phyloP scores from a whole-genome alignment of 2,888 invertebrate genomes.

The Apotomis turbidana region DNA sequence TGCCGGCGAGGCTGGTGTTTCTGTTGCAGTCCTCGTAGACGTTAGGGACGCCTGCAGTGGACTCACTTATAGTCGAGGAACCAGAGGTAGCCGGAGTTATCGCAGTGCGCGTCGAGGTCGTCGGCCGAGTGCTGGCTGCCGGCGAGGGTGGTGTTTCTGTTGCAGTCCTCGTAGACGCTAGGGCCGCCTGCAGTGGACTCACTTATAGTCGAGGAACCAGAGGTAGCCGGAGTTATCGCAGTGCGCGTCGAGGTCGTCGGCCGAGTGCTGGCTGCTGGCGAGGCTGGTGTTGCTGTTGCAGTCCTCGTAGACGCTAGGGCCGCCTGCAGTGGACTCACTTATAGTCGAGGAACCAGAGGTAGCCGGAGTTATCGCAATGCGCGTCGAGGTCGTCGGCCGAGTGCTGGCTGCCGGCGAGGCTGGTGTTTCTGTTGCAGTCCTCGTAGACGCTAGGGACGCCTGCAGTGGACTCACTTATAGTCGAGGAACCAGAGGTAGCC shows the following conservation, averaged over 20 bases:
- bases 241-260: conserved; percentile 40
- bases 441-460: conserved; percentile 62
- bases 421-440: conserved; percentile 82
- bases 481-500: too few relatives aligned
- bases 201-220: conserved; percentile 96
- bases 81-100: conserved; percentile 89
- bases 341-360: conserved; percentile 96
- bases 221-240: conserved; percentile 84
- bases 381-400: conserved; percentile 54
- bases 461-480: too few relatives aligned
- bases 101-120: too few relatives aligned
- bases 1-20: too few relatives aligned
- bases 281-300: conserved; percentile 82
- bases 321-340: conserved; percentile 76
- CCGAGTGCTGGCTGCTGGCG: conserved; percentile 78
- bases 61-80: conserved; percentile 95
- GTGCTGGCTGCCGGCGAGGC: conserved; percentile 79
- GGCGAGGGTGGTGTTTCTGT: conserved; percentile 80
- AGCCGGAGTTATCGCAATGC: conserved; percentile 66
- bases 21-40: too few relatives aligned
- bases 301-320: conserved; percentile 74
- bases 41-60: too few relatives aligned
- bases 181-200: too few relatives aligned
- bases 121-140: conserved; percentile 76
- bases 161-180: conserved; percentile 80